Evolutionary conservation across 2,113 vertebrate genomes (phyloP).

Genomic region (Vulpes vulpes): DNA sequence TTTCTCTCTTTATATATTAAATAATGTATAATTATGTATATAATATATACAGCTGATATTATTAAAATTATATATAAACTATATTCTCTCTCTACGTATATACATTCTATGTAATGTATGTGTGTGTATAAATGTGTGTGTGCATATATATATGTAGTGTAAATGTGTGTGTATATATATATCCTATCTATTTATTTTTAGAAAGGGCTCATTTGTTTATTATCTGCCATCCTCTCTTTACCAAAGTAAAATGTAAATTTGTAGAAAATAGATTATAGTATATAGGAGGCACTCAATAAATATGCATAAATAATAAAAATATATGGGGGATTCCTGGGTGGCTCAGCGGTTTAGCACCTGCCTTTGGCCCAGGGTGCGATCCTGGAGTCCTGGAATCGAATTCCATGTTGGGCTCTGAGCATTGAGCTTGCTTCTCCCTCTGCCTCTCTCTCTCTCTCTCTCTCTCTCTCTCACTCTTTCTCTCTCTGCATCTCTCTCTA

Average conservation of each 20-base stretch:
- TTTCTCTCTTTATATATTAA: not conserved
- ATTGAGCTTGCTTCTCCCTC: too few relatives aligned
- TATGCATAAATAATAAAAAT: not conserved
- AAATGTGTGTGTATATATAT: too few relatives aligned
- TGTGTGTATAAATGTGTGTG: not conserved
- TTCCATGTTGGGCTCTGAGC: too few relatives aligned
- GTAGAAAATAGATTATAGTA: not conserved
- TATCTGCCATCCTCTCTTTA: not conserved
- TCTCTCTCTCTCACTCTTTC: too few relatives aligned
- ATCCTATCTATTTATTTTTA: not conserved
- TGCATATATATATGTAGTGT: too few relatives aligned
- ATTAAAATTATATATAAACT: not conserved
- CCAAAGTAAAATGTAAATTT: conserved; percentile 24
- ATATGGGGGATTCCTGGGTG: too few relatives aligned
- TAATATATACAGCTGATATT: not conserved
- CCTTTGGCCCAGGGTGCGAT: too few relatives aligned
- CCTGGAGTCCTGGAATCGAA: too few relatives aligned
- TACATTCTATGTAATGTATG: not conserved
- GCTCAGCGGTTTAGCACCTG: too few relatives aligned
- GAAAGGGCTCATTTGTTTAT: not conserved
- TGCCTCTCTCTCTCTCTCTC: too few relatives aligned
- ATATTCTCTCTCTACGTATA: not conserved
- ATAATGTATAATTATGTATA: not conserved
- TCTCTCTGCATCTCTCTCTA: too few relatives aligned
- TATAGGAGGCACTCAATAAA: not conserved